phyloP scores from a whole-genome alignment of 2,113 vertebrate genomes.

The Clinocottus analis region DNA sequence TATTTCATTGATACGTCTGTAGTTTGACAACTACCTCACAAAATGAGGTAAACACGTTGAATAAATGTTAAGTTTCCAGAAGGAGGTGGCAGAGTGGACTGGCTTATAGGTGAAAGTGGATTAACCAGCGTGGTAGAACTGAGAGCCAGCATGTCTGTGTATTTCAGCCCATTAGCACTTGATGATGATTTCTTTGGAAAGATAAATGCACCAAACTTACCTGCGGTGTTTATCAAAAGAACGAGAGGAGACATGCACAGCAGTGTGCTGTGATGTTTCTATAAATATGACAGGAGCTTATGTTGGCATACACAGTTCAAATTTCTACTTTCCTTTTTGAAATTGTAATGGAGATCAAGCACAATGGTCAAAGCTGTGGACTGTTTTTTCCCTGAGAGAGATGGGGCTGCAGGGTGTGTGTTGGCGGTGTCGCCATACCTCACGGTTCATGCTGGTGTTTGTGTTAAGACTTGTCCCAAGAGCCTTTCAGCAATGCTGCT shows the following conservation, averaged over 20 bases:
- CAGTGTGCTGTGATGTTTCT: slow-evolving; percentile 13
- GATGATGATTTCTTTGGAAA: not conserved
- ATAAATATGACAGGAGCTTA: slow-evolving; percentile 2
- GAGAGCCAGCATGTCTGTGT: not conserved
- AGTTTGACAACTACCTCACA: no score
- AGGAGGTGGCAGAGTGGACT: not conserved
- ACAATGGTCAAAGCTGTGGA: not conserved
- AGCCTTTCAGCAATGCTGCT: slow-evolving; percentile 15
- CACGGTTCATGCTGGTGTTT: not conserved
- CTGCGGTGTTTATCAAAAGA: not conserved
- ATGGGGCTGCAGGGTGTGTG: no score
- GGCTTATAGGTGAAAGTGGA: not conserved
- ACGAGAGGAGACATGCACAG: slow-evolving; percentile 2
- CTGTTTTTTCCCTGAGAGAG: no score
- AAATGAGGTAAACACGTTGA: not conserved
- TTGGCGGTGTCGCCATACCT: not conserved
- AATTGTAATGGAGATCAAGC: not conserved
- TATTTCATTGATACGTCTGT: not conserved
- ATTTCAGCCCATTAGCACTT: not conserved
- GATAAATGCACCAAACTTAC: not conserved
- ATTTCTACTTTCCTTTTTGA: not conserved
- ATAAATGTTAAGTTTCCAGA: not conserved
- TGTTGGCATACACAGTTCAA: not conserved
- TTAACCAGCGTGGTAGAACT: not conserved
- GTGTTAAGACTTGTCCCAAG: slow-evolving; percentile 63